Base-by-base conservation (phyloP, 2,113 vertebrate species). In the Chloropsis cyanopogon region DNA sequence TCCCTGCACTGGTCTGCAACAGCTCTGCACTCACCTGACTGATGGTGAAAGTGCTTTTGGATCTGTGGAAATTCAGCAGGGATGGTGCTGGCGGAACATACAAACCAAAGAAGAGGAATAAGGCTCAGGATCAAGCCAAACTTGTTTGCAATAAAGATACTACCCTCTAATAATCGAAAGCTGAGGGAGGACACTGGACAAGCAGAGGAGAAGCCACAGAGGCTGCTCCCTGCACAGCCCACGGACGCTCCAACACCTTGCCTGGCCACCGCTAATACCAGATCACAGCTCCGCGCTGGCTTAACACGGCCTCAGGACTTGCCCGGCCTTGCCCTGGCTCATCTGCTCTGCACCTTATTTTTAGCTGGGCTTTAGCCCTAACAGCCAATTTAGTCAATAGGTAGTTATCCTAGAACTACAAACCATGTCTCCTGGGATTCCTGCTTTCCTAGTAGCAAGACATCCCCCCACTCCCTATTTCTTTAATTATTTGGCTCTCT, bases 331-430 rank as follows among this genome's bases (percentile, higher is more conserved):
- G 92, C 90, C 86, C 93, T 39, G 83, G 35, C 76, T 86, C 92
- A 91, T 80, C 94, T 91, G 66, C 87, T 94, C 86, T 46, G 46
- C 22, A 60, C 49, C 41, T 86, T 88, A 72, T 93, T 90, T 92
- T 79, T 92, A 88, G 89, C 89, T 75, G 12, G 65, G 50, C 64
- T 92, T 92, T 70, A 95, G 71, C 46, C 35, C 18, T 25, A n/a
- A 41, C 44, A 54, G 56, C 56, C 63, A 35, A 15, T 35, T 46
- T 10, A 35, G 66, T 60, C 88, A 33, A 26, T 0, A 14, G 79
- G 14, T 1, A 41, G 63, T 14, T 42, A 63, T 23, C 63, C 71
- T 33, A 35, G 24, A 82, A 63, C 25, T 26, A 33, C 15, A 71
- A 61, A 90, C 5, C 18, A 22, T 6, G 5, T 10, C 18, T 82